Percentiles rank a stretch among this genome's conserved stretches.
These are phyloP conservation scores for Xestobium rufovillosum DNA, from an alignment of 2,888 invertebrate species.

Conservation along the genomic window DNA sequence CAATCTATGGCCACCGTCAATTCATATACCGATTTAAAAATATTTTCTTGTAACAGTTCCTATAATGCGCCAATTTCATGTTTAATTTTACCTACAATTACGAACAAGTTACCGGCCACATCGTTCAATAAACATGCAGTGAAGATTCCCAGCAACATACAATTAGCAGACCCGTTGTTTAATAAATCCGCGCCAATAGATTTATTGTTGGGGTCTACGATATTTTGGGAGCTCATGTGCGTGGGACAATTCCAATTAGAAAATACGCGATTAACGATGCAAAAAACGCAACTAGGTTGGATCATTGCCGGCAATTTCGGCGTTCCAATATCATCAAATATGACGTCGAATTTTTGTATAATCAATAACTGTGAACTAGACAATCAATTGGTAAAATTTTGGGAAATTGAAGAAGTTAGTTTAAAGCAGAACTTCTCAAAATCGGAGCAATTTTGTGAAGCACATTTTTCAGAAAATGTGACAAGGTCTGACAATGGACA, in stretches of 20 bases:
- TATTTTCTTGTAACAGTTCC: neutral
- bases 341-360: neutral
- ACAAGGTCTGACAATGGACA: conserved; percentile 10
- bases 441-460: conserved; percentile 11
- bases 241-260: conserved; percentile 14
- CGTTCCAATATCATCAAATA: neutral
- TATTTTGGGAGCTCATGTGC: conserved; percentile 14
- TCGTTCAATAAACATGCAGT: neutral
- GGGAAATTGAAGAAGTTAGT: conserved; percentile 11
- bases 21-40: no score
- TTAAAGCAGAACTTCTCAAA: neutral
- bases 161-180: no score
- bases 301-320: conserved; percentile 17
- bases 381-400: conserved; percentile 11
- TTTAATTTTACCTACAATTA: no score
- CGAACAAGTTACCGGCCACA: neutral
- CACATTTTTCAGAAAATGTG: conserved; percentile 8
- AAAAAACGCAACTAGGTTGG: conserved; percentile 18
- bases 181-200: no score
- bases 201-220: conserved; percentile 16
- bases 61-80: neutral
- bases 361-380: conserved; percentile 8
- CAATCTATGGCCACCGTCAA: no score
- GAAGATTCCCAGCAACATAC: no score
- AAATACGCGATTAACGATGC: conserved; percentile 8